Conservation (phyloP, 2,113 vertebrate genomes). For the Empidonax traillii region DNA sequence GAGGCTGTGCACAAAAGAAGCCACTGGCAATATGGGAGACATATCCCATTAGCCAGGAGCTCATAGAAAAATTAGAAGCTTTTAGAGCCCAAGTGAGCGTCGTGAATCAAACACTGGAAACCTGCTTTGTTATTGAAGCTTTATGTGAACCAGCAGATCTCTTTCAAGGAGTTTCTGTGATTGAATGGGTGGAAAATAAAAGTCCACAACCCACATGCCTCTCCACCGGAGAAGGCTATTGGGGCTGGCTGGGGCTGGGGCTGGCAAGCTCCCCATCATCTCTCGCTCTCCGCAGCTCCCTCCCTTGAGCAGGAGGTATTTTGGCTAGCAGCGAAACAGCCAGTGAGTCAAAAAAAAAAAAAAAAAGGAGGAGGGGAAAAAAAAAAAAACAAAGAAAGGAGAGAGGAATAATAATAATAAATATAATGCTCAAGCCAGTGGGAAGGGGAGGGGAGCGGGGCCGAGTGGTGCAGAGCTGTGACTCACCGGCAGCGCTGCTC, state of each 20-base stretch:
- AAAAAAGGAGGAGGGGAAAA: neutral
- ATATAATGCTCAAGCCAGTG: neutral
- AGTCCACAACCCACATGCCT: neutral
- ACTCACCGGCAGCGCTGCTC: slow-evolving; percentile 3
- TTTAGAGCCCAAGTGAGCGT: neutral
- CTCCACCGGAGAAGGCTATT: accelerated
- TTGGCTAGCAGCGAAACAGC: neutral
- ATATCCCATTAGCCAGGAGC: neutral
- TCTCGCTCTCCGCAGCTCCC: accelerated
- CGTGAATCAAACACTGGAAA: neutral
- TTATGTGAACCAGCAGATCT: neutral
- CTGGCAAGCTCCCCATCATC: neutral
- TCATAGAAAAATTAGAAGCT: neutral
- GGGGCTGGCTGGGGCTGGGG: neutral
- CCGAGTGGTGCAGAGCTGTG: slow-evolving; percentile 24
- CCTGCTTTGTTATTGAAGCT: neutral
- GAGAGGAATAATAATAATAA: neutral
- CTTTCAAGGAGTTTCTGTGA: neutral
- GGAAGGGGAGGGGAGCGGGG: neutral
- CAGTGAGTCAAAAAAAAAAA: neutral
- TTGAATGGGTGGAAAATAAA: neutral
- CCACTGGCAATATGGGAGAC: neutral
- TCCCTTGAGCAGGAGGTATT: neutral
- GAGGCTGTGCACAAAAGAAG: neutral
- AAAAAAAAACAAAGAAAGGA: neutral